phyloP scores from a whole-genome alignment of 2,113 vertebrate genomes.

The Pseudopipra pipra region DNA sequence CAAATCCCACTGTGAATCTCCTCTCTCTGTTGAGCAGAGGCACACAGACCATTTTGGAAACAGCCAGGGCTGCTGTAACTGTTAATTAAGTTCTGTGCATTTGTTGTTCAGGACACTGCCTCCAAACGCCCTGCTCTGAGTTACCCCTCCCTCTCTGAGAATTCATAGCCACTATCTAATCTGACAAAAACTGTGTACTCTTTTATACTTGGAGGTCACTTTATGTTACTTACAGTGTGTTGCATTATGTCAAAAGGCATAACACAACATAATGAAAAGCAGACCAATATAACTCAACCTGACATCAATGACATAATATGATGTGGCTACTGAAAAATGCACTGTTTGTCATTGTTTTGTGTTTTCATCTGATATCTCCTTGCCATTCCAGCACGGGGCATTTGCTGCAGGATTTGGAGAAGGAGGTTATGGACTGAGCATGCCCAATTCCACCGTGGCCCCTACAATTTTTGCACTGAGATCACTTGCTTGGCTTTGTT shows the following conservation, averaged over 20 bases:
- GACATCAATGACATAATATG: slow-evolving; percentile 59
- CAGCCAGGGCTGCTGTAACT: not conserved
- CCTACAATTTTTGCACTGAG: not conserved
- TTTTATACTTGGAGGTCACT: slow-evolving; percentile 66
- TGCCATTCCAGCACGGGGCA: not conserved
- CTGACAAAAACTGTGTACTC: slow-evolving; percentile 59
- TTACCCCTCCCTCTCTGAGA: slow-evolving; percentile 15
- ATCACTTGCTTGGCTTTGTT: not conserved
- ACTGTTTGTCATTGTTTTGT: slow-evolving; percentile 45
- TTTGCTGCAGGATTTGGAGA: not conserved
- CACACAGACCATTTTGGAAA: not conserved
- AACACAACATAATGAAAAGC: slow-evolving; percentile 51
- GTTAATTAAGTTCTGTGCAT: slow-evolving; percentile 20
- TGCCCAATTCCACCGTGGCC: not conserved
- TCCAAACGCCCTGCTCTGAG: not conserved
- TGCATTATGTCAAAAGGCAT: slow-evolving; percentile 64
- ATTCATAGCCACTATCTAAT: slow-evolving; percentile 32
- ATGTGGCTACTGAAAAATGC: slow-evolving; percentile 64
- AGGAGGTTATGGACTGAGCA: not conserved
- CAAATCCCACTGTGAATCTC: not conserved
- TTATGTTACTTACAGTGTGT: slow-evolving; percentile 65
- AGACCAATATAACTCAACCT: slow-evolving; percentile 54
- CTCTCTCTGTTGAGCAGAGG: not conserved
- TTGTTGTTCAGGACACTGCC: slow-evolving; percentile 9
- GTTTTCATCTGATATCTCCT: slow-evolving; percentile 15